Conservation (phyloP, 2,888 invertebrate species). For the Schizotus pectinicornis region DNA sequence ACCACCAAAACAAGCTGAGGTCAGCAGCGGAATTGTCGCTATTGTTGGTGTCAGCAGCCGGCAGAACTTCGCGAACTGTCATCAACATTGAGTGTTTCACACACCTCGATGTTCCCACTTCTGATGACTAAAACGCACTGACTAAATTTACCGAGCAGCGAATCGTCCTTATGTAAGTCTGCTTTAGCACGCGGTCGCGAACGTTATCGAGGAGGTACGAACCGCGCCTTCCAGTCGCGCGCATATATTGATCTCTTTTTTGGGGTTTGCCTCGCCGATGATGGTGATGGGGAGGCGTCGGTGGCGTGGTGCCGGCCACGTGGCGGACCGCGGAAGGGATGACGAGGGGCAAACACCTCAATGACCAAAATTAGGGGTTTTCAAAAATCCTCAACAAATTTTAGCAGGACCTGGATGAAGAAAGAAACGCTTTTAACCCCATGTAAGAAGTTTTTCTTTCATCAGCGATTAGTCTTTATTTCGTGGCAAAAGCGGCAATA, state of each 20-base stretch:
- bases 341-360: no score
- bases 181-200: slow-evolving; percentile 45
- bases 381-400: no score
- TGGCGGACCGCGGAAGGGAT: not conserved
- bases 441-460: no score
- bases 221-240: slow-evolving; percentile 49
- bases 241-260: slow-evolving; percentile 45
- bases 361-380: no score
- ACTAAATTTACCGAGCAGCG: slow-evolving; percentile 24
- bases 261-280: slow-evolving; percentile 12
- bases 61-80: not conserved
- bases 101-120: not conserved
- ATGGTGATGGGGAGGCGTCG: slow-evolving; percentile 1
- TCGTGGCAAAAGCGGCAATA: no score
- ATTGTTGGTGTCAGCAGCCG: not conserved
- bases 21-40: slow-evolving; percentile 13
- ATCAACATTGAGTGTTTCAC: not conserved
- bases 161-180: slow-evolving; percentile 33
- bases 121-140: slow-evolving; percentile 19
- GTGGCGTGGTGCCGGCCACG: slow-evolving; percentile 1
- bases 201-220: slow-evolving; percentile 40
- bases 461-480: no score
- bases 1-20: slow-evolving; percentile 20
- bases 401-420: no score
- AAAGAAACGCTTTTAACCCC: no score